Evolutionary conservation across 2,113 vertebrate genomes (phyloP).

Genomic region (Rissa tridactyla): DNA sequence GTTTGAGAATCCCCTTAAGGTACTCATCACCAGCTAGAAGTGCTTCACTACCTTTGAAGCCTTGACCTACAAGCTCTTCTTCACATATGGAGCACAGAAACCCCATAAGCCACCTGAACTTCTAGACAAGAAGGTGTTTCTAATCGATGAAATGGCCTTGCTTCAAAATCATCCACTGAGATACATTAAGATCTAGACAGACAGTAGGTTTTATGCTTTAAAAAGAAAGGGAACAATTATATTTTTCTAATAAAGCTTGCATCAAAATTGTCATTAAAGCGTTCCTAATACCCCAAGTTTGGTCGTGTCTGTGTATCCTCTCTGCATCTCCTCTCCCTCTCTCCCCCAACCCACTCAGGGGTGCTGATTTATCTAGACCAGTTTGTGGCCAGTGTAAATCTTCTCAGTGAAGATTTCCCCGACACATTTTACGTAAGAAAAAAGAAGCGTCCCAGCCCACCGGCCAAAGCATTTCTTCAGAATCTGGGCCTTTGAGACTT

Average conservation of each 20-base stretch:
- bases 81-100: neutral
- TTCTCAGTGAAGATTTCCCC: neutral
- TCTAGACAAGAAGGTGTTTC: neutral
- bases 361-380: neutral
- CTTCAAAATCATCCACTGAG: neutral
- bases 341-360: neutral
- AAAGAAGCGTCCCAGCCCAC: neutral
- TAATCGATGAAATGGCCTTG: neutral
- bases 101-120: neutral
- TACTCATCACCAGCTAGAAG: neutral
- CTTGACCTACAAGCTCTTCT: neutral
- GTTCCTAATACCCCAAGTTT: neutral
- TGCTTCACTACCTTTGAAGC: neutral
- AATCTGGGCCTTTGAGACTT: neutral
- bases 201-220: neutral
- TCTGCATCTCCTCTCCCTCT: neutral
- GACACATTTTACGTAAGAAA: neutral
- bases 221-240: accelerated
- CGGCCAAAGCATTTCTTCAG: neutral
- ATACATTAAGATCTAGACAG: neutral
- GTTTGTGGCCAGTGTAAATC: neutral
- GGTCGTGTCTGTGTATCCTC: neutral
- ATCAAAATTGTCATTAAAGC: neutral
- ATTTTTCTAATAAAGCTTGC: neutral
- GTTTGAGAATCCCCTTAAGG: neutral